These are phyloP conservation scores for Pteromalus puparum DNA, from an alignment of 1,140 invertebrate genomes.

Conservation along the genomic window DNA sequence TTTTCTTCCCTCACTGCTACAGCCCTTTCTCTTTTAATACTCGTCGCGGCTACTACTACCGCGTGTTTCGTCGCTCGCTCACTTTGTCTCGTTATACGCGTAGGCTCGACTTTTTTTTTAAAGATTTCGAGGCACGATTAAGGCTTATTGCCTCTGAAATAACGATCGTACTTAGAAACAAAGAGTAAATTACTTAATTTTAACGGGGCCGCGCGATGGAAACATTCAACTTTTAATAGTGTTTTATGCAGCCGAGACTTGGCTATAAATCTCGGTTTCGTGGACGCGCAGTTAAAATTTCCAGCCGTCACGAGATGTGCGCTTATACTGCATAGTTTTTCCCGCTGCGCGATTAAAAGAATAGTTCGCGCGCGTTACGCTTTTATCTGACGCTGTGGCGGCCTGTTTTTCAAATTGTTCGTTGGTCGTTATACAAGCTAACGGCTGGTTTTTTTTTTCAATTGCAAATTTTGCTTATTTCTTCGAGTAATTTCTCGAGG, in stretches of 20 bases:
- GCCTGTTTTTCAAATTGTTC: not conserved
- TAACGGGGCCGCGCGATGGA: not conserved
- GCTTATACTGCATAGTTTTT: not conserved
- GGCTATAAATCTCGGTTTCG: not conserved
- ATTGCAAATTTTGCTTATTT: not conserved
- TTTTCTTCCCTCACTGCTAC: not conserved
- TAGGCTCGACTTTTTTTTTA: not conserved
- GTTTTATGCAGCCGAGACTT: not conserved
- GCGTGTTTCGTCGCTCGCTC: not conserved
- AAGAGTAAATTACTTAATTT: conserved; percentile 24
- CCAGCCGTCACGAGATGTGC: not conserved
- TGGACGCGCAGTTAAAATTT: not conserved
- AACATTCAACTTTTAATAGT: conserved; percentile 23
- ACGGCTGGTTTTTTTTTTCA: not conserved
- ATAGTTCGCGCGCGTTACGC: not conserved
- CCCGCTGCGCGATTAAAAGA: not conserved
- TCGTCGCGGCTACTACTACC: not conserved
- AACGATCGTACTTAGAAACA: conserved; percentile 15
- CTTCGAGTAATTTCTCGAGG: not conserved
- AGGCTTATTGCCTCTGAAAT: conserved; percentile 16
- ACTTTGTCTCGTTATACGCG: not conserved
- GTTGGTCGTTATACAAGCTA: not conserved
- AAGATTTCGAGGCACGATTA: not conserved
- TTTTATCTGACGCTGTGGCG: not conserved
- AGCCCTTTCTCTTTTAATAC: not conserved